Base-by-base conservation (phyloP, 2,888 invertebrate species). In the Shargacucullia verbasci region DNA sequence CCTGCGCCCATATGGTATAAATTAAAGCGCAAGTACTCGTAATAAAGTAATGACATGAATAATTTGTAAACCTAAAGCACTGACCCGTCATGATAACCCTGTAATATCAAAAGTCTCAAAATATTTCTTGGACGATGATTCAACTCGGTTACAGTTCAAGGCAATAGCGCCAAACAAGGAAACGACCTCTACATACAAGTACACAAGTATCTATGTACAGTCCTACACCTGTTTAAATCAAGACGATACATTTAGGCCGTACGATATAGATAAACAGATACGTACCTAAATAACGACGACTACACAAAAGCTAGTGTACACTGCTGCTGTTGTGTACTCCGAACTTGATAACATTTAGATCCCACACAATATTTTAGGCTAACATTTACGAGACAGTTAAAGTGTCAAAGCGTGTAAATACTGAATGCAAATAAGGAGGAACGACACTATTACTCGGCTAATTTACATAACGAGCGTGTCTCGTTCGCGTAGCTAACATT, bases 341-440 rank as follows among this genome's bases (percentile, higher is more conserved):
- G 13, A 54, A 59, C 40, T 58, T 59, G 44, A 50, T 48, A 33
- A 33, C 25, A 9, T 9, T 14, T 46, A 59, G 39, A 34, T 43
- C 46, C 40, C 44, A 59, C 60, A 60, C 48, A 59, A 54, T 57
- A 59, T 69, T 77, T 60, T 63, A 68, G 41, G 48, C 63, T 46
- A 45, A 15, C 33, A 53, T 59, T 59, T 46, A 54, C 56, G 53
- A 59, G 62, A 55, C 56, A 14, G 73, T 66, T 70, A 76, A 82
- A 80, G 77, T 79, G 71, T 78, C 73, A 73, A 75, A 74, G 73
- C 68, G 63, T 74, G 77, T 85, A 81, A 79, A 82, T 76, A 82
- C 75, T 77, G 72, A 79, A 86, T 85, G 79, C 81, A 81, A 86
- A 87, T 85, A 79, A 82, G 80, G 77, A 79, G 78, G 76, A 81